Percentiles rank a stretch among this genome's conserved stretches.
Conservation (phyloP, 1,140 invertebrate species). For the Anthonomus grandis region DNA sequence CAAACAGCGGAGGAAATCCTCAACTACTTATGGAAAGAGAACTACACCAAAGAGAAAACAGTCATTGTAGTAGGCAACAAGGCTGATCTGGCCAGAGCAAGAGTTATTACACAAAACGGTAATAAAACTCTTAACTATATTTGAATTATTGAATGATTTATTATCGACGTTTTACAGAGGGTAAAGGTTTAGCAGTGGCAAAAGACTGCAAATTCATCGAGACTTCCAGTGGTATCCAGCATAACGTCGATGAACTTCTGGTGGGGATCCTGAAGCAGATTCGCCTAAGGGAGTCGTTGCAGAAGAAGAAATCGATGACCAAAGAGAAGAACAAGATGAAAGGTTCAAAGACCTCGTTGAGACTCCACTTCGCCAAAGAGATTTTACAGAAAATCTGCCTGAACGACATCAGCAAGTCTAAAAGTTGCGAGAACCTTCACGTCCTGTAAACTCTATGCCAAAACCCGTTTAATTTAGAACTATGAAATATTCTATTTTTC, state of each 20-base stretch:
- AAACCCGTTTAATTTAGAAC: too few relatives aligned
- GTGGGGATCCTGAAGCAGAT: conserved; percentile 86
- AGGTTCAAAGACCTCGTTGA: conserved; percentile 66
- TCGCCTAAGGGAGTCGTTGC: conserved; percentile 68
- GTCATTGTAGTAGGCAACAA: conserved; percentile 94
- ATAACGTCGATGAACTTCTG: conserved; percentile 87
- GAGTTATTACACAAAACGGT: conserved; percentile 79
- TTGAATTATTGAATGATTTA: background rate
- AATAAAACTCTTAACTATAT: conserved; percentile 35
- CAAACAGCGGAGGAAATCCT: conserved; percentile 74
- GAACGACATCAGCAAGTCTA: conserved; percentile 81
- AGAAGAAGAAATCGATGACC: conserved; percentile 52
- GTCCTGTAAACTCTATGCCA: conserved; percentile 76
- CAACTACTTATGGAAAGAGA: conserved; percentile 75
- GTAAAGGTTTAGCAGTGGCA: conserved; percentile 78
- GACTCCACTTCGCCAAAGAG: conserved; percentile 70
- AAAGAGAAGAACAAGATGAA: conserved; percentile 54
- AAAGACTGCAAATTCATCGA: conserved; percentile 91
- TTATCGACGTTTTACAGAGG: conserved; percentile 63
- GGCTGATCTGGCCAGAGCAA: conserved; percentile 81
- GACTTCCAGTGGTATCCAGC: conserved; percentile 85
- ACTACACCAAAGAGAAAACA: conserved; percentile 73
- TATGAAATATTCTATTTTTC: too few relatives aligned
- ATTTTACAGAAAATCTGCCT: conserved; percentile 83
- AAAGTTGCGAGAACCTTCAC: conserved; percentile 87